These are phyloP conservation scores for Amphipoea oculea DNA, from an alignment of 2,888 invertebrate species.

Conservation along the genomic window DNA sequence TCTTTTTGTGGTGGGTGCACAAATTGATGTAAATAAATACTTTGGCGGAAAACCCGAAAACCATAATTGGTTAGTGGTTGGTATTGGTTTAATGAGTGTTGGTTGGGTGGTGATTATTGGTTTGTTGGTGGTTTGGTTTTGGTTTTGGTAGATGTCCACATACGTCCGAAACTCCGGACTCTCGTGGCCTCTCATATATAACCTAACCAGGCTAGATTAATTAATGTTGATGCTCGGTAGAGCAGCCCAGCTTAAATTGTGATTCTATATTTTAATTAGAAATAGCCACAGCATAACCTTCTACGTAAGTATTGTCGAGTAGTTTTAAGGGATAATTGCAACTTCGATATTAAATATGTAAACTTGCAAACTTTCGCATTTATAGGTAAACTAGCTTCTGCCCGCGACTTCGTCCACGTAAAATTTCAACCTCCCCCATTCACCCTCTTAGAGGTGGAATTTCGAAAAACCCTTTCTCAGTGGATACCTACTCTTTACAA, in stretches of 20 bases:
- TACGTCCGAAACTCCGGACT: not conserved
- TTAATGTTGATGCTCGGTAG: not conserved
- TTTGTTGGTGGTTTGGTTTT: no score
- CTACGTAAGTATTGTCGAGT: not conserved
- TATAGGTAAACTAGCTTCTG: no score
- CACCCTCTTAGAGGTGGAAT: no score
- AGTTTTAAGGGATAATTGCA: not conserved
- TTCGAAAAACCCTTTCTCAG: no score
- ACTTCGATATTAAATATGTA: not conserved
- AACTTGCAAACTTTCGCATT: not conserved
- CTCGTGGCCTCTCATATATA: not conserved
- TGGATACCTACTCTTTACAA: no score
- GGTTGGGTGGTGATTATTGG: no score
- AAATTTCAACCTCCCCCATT: no score
- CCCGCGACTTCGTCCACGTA: no score
- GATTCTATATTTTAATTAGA: slow-evolving; percentile 7
- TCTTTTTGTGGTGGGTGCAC: not conserved
- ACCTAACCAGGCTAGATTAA: not conserved
- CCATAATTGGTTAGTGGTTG: no score
- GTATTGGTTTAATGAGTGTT: no score
- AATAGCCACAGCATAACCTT: not conserved
- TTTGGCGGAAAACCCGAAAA: no score
- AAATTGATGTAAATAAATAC: no score
- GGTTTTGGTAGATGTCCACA: not conserved
- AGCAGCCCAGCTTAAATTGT: not conserved